Base-by-base conservation (phyloP, 2,113 vertebrate genomes). In the Puma concolor region DNA sequence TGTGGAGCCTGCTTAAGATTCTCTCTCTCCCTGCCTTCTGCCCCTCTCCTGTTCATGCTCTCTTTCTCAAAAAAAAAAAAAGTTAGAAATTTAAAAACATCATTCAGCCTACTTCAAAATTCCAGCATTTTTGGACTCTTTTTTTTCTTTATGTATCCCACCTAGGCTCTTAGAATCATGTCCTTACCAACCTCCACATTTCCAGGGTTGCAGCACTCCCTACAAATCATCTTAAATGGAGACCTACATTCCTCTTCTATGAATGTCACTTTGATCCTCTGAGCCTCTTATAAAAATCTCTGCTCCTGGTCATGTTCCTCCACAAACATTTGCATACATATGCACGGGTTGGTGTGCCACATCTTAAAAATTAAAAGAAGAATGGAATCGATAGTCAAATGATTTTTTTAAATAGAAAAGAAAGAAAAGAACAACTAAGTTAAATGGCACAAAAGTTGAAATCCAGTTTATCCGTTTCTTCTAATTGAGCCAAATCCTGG, bases 401-500 rank as follows among this genome's bases (percentile, higher is more conserved):
- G 36, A 14, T 19, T 88, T 97, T 91, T 97, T 31, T 33, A 29
- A 90, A 44, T 72, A n/a, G 36, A 80, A 96, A 90, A 80, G 19
- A 54, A 71, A 50, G 19, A 79, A 85, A 95, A 76, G 15, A 74
- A 66, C 15, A 82, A 38, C 9, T 92, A 96, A 86, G 90, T 76
- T 50, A 92, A 86, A 95, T 79, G 52, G 76, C 76, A 72, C 5
- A 52, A 15, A 82, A 92, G 57, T 79, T 93, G 17, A 88, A 94
- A 97, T 96, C 23, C 69, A 66, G 19, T 85, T 88, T 81, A 93
- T 63, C 87, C 88, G 13, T 14, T 93, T 83, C 33, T 67, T 95
- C 64, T 88, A 41, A 74, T 74, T 67, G 21, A 96, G 44, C 36
- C 67, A 95, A 90, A 84, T 60, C 80, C 80, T 96, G 25, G 57